Percentiles rank a stretch among this genome's conserved stretches.
Conservation (phyloP, 64 coral and sea anemone genomes). For the Stichodactyla mertensii region DNA sequence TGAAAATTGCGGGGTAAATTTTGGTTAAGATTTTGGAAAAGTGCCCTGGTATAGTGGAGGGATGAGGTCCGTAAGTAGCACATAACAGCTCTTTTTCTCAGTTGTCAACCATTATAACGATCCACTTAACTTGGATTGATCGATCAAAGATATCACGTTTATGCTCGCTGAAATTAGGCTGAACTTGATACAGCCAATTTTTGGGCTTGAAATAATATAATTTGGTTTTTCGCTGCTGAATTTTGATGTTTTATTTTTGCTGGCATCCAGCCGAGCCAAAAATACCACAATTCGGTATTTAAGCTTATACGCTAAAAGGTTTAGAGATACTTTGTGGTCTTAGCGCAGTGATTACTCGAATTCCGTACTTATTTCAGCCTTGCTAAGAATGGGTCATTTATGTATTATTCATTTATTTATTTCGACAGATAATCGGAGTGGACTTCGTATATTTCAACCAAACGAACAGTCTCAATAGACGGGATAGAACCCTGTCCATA, state of each 20-base stretch:
- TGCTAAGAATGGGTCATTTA: neutral
- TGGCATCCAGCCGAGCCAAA: neutral
- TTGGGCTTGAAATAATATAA: neutral
- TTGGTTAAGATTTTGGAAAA: neutral
- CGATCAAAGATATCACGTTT: neutral
- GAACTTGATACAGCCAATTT: neutral
- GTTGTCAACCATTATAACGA: neutral
- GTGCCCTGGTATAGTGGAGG: neutral
- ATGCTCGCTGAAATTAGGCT: neutral
- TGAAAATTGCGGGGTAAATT: neutral
- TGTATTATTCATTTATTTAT: slow-evolving; percentile 13
- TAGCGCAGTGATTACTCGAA: neutral
- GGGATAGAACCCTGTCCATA: slow-evolving; percentile 76
- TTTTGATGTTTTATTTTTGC: slow-evolving; percentile 5
- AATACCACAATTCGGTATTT: neutral
- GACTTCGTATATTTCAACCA: slow-evolving; percentile 96
- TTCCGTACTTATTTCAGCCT: neutral
- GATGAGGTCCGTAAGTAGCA: neutral
- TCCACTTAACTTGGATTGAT: neutral
- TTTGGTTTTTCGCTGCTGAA: neutral
- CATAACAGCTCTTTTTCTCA: neutral
- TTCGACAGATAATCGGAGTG: slow-evolving; percentile 83
- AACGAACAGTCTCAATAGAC: slow-evolving; percentile 81
- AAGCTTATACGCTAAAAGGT: neutral
- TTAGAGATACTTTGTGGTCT: neutral